Conservation (phyloP, 1,140 invertebrate genomes). For the Olivierus martensii region DNA sequence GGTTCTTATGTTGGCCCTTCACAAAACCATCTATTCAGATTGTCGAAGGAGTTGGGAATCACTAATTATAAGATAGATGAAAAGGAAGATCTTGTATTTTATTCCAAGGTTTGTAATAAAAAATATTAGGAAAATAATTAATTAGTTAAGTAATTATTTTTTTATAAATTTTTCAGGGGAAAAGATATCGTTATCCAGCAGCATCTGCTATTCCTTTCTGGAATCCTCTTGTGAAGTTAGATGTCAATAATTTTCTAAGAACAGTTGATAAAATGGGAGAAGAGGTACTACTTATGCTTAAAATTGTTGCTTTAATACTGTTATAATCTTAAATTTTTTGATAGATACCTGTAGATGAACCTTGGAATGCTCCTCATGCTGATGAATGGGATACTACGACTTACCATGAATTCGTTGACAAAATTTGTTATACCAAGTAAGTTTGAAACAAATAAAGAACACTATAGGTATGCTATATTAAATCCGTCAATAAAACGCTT, state of each 20-base stretch:
- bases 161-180: no score
- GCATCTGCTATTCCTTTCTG: no score
- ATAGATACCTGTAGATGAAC: constrained; percentile 28
- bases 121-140: no score
- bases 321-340: not conserved
- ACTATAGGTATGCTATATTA: no score
- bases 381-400: constrained; percentile 32
- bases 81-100: constrained; percentile 14
- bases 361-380: constrained; percentile 30
- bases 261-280: constrained; percentile 22
- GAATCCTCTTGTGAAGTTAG: constrained; percentile 11
- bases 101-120: constrained; percentile 15
- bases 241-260: constrained; percentile 19
- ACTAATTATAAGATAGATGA: constrained; percentile 27
- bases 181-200: no score
- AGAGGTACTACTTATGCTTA: constrained; percentile 15
- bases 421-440: constrained; percentile 28
- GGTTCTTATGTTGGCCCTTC: constrained; percentile 24
- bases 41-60: constrained; percentile 28
- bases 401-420: constrained; percentile 26
- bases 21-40: constrained; percentile 21
- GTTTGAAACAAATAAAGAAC: no score
- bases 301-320: not conserved
- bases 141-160: no score
- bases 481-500: no score